Evolutionary conservation across 2,888 invertebrate species (phyloP).

Genomic region (Drosophila anomalata): DNA sequence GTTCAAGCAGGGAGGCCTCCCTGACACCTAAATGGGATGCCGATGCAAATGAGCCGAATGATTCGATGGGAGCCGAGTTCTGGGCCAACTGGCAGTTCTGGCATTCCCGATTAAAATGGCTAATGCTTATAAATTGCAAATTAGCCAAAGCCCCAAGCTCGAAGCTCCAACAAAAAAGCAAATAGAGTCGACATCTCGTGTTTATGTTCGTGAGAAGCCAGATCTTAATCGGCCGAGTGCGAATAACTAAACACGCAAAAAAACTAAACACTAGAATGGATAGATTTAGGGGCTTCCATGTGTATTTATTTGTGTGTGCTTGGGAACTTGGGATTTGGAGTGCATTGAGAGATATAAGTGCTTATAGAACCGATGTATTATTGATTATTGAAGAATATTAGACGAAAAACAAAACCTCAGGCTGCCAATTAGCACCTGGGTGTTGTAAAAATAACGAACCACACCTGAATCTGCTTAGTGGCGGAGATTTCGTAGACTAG

Average conservation of each 20-base stretch:
- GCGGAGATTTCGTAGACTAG: conserved; percentile 36
- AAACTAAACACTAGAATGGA: conserved; percentile 11
- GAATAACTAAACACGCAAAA: conserved; percentile 27
- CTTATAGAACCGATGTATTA: background rate
- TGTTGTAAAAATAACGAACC: conserved; percentile 21
- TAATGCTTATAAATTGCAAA: conserved; percentile 41
- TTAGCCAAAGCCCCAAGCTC: conserved; percentile 7
- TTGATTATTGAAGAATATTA: background rate
- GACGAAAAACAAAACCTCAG: background rate
- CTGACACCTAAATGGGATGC: conserved; percentile 17
- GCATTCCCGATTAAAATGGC: conserved; percentile 9
- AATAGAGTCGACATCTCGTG: conserved; percentile 16
- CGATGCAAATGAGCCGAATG: conserved; percentile 28
- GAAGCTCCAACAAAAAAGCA: no score
- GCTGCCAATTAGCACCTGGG: conserved; percentile 20
- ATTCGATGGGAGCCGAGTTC: conserved; percentile 7
- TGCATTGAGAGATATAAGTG: background rate
- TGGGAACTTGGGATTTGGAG: background rate
- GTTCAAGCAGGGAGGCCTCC: conserved; percentile 2
- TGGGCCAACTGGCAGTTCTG: background rate
- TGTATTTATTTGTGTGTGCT: background rate
- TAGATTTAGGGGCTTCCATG: conserved; percentile 9
- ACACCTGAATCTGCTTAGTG: conserved; percentile 17
- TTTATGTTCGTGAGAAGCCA: conserved; percentile 18
- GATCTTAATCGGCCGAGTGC: conserved; percentile 25